Evolutionary conservation across 2,888 invertebrate species (phyloP), one percentile per base, ranked within the genome.

Genomic region (Drosophila subquinaria): DNA sequence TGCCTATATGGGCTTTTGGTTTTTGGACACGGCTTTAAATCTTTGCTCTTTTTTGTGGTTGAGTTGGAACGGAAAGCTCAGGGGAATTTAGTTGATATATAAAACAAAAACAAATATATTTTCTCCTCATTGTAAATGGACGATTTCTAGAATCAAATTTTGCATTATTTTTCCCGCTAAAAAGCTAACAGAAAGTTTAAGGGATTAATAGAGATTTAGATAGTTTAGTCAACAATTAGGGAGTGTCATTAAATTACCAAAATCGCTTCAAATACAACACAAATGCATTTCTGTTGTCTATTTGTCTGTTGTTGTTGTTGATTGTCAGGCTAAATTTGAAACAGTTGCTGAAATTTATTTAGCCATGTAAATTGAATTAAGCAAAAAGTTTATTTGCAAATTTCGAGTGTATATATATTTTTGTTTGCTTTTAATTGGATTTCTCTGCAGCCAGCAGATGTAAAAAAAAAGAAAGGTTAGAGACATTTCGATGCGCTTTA

Each of bases 401-500:
- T 30, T 4, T 38, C 33, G 40, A 43, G 40, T 50, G 33, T 60
- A 13, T 45, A 13, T 45, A 23, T 10, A 1, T n/a, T 47, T 42
- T 36, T 57, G 60, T 60, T 50, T 15, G 40, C 23, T 55, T 73
- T 76, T 76, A 76, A 77, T 79, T 75, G 72, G 69, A 75, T 75
- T 75, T 63, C 48, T 35, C 33, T 72, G 38, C 8, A 43, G 57
- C 23, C 45, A 64, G 57, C 51, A 63, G 33, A 38, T 52, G 10
- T 23, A 20, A 13, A 61, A 27, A 27, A 13, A 61, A 5, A 27
- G 60, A 69, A 68, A 66, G 55, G 50, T 77, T 80, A 63, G 65
- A 69, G 65, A 68, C 73, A 73, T 66, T 71, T 82, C 69, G 77
- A 73, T 77, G 75, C 65, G 57, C 69, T 82, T 86, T 86, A 86